Evolutionary conservation across 2,797 vertebrate species (phyloP), one percentile per base, ranked within the genome.

Genomic region (Schizothorax lantsangensis): DNA sequence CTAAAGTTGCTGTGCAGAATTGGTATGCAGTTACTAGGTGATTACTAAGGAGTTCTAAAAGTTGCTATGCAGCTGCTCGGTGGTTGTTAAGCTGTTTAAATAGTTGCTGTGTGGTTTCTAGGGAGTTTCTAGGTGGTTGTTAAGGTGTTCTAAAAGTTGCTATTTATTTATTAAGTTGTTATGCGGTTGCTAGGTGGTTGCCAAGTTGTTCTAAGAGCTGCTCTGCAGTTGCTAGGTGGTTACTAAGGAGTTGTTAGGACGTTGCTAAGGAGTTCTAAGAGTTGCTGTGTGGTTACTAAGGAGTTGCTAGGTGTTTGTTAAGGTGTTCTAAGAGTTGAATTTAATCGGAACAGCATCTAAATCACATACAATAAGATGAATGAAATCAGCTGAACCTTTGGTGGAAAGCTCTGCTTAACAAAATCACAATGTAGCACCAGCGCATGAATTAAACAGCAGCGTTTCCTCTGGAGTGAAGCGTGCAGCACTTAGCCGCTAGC

Each of bases 391-490:
- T 2, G 10, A 9, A 19, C 0, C 19, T 43, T 21, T 38, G 66
- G 4, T 23, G 38, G 26, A 47, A 73, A n/a, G 84, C 71, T 75
- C 90, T 88, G 90, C 91, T 94, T 93, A 93, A 92, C 68, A 68
- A 64, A 87, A 85, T 62, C 80, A 69, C 83, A 64, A 2, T 19
- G 26, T 91, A 89, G 91, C 93, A 93, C 93, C 93, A 93, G 93
- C 93, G 93, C 90, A 92, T 94, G 93, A 95, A 94, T 94, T 94
- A 94, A 95, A 95, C 92, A 93, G 91, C 90, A 88, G 90, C 92
- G 82, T 91, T 89, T 92, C 89, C 92, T 92, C 88, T 92, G 90
- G 91, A 92, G 93, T 91, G 90, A 89, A 89, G 91, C 92, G 89
- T 90, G 90, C 87, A 87, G 91, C 94, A 93, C 93, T 94, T 93